Percentiles rank a stretch among this genome's conserved stretches.
Evolutionary conservation across 1,140 invertebrate genomes (phyloP).

Genomic region (Paramacrobiotus metropolitanus): DNA sequence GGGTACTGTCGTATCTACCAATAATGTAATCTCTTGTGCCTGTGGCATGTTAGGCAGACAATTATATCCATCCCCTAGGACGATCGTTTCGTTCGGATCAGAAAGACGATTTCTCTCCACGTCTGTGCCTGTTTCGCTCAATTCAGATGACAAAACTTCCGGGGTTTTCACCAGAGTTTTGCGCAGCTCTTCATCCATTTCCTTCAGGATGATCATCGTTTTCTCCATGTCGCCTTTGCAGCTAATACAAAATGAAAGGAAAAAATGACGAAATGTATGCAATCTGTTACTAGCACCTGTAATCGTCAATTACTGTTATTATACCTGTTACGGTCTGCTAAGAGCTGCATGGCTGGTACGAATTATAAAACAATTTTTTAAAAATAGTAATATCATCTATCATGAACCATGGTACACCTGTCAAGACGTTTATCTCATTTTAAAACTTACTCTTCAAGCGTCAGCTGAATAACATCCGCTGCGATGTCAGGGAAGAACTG

Average conservation of each 20-base stretch:
- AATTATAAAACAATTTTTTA: background rate
- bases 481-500: background rate
- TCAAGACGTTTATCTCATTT: background rate
- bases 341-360: too few species aligned
- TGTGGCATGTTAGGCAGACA: too few species aligned
- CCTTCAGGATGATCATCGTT: background rate
- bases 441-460: background rate
- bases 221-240: background rate
- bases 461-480: background rate
- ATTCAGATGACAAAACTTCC: background rate
- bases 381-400: background rate
- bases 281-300: background rate
- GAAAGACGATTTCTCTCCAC: background rate
- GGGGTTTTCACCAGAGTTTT: background rate
- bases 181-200: background rate
- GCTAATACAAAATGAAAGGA: background rate
- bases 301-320: too few species aligned
- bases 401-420: background rate
- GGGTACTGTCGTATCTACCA: too few species aligned
- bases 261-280: background rate
- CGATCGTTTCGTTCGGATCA: background rate
- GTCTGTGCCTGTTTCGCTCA: background rate
- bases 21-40: too few species aligned
- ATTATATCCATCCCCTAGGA: too few species aligned
- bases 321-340: too few species aligned